Evolutionary conservation across 2,888 invertebrate species (phyloP).

Genomic region (Campopleginae sp.): DNA sequence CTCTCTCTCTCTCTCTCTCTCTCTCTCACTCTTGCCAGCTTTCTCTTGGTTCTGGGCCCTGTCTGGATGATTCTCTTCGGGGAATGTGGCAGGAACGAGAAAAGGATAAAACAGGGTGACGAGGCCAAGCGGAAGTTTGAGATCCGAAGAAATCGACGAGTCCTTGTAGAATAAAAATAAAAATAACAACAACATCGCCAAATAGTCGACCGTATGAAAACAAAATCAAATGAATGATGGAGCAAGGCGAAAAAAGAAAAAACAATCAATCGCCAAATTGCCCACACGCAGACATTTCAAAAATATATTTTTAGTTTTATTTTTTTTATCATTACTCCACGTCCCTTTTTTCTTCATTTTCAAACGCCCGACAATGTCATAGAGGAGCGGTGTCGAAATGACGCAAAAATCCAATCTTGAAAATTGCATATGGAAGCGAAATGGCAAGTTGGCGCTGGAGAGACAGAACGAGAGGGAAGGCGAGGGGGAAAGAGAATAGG

Average conservation of each 20-base stretch:
- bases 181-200: too few relatives aligned
- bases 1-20: not conserved
- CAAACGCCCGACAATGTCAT: conserved; percentile 58
- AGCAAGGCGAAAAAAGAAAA: too few relatives aligned
- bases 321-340: not conserved
- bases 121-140: too few relatives aligned
- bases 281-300: conserved; percentile 2
- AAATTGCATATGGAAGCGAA: conserved; percentile 70
- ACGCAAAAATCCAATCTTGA: conserved; percentile 71
- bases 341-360: conserved; percentile 12
- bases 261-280: not conserved
- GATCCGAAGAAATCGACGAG: too few relatives aligned
- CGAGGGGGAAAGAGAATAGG: conserved; percentile 6
- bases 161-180: too few relatives aligned
- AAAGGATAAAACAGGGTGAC: too few relatives aligned
- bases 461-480: not conserved
- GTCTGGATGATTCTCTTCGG: conserved; percentile 6
- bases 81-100: not conserved
- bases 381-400: conserved; percentile 64
- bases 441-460: conserved; percentile 18
- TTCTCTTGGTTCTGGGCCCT: not conserved
- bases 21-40: too few relatives aligned
- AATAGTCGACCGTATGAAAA: too few relatives aligned
- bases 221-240: too few relatives aligned
- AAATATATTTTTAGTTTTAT: conserved; percentile 3